Evolutionary conservation across 2,797 vertebrate species (phyloP).

Genomic region (Gallirallus australis): DNA sequence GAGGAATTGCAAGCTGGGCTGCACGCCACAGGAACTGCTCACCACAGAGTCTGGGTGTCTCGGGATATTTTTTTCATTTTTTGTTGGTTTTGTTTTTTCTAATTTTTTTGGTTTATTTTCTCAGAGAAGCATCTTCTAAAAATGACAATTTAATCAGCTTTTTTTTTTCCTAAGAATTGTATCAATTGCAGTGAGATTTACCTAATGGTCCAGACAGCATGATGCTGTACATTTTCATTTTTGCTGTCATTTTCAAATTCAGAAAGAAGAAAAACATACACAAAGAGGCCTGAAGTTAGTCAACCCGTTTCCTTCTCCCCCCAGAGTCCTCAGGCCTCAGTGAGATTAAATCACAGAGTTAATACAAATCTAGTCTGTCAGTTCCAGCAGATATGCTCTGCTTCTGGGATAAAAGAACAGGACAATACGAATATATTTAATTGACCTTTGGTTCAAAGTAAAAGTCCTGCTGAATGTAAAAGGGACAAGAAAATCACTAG

Average conservation of each 20-base stretch:
- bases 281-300: neutral
- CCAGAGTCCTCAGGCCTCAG: neutral
- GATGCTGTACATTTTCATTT: neutral
- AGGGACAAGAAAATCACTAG: neutral
- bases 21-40: neutral
- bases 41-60: neutral
- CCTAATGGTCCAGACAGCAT: neutral
- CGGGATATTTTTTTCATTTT: neutral
- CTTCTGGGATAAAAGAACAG: neutral
- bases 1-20: neutral
- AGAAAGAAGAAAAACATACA: neutral
- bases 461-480: neutral
- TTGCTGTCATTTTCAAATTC: conserved; percentile 18
- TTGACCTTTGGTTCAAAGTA: conserved; percentile 15
- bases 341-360: neutral
- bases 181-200: neutral
- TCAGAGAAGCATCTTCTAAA: neutral
- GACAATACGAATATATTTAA: neutral
- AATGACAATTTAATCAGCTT: neutral
- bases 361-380: conserved; percentile 9
- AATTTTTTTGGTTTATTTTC: rapidly evolving
- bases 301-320: neutral
- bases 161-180: neutral
- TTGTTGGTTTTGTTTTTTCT: neutral
- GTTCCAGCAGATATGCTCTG: neutral